Base-by-base conservation (phyloP, 2,797 vertebrate species). In the Neoniphon sammara region DNA sequence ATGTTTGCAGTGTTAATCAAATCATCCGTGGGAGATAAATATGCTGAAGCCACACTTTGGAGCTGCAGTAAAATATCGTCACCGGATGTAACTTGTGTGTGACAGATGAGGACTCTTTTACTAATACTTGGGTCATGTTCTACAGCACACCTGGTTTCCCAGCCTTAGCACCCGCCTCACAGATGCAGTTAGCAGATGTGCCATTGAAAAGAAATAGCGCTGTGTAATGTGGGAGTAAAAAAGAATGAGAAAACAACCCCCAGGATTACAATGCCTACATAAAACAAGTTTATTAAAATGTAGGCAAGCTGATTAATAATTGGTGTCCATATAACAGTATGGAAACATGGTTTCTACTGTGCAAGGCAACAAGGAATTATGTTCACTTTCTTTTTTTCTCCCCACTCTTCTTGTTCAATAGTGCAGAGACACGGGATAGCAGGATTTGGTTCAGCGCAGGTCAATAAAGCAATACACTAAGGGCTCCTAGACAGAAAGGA, bases 141-240 rank as follows among this genome's bases (percentile, higher is more conserved):
- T 3, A 47, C 60, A 31, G 75, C 80, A 86, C 91, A 93, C 85
- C 86, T 91, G 89, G 76, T 89, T 85, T 66, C 15, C 82, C 81
- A 78, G 82, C 82, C 82, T 50, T 60, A 54, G 64, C 82, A 75
- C 62, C 65, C 23, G 64, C 68, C 67, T 60, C 85, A 73, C 81
- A 88, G 82, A 89, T 82, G 86, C 75, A 66, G 44, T 20, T 3
- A 78, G 77, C 90, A 93, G 88, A 91, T 90, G 92, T 88, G 84
- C 74, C 72, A 70, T 46, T 80, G 65, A 88, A 72, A 66, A 60
- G 61, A 75, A 80, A 86, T 49, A 62, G 67, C 18, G 8, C 78
- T 46, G 42, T 63, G 54, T 72, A 62, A 85, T 69, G 79, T 74
- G 77, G 74, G 77, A 54, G 70, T 80, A 70, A 84, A 84, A 77